These are phyloP conservation scores for Nephrotoma guestfalica DNA, from an alignment of 2,888 invertebrate genomes.

Conservation along the genomic window DNA sequence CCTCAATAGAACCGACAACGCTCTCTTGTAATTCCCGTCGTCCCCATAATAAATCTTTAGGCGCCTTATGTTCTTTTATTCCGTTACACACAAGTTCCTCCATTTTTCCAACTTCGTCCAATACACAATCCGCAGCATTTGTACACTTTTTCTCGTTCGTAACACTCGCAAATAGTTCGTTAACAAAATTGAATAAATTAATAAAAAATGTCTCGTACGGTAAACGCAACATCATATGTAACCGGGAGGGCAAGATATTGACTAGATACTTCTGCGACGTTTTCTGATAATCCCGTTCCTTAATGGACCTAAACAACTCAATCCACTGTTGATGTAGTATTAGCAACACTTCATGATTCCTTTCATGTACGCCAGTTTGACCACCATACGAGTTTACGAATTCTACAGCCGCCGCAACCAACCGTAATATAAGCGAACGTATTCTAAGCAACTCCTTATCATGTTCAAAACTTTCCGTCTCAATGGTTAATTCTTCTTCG, in stretches of 20 bases:
- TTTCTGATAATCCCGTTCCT: conserved; percentile 23
- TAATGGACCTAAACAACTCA: conserved; percentile 24
- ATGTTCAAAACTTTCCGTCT: conserved; percentile 27
- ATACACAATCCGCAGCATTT: conserved; percentile 20
- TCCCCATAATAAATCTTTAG: conserved; percentile 32
- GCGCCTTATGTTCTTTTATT: conserved; percentile 29
- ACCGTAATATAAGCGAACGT: conserved; percentile 25
- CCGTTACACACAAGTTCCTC: conserved; percentile 23
- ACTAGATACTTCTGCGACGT: conserved; percentile 29
- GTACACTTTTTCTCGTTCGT: conserved; percentile 16
- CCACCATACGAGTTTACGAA: not conserved
- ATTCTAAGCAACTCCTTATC: conserved; percentile 27
- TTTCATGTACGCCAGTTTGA: not conserved
- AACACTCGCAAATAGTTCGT: conserved; percentile 22
- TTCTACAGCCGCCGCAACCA: conserved; percentile 18
- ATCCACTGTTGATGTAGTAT: conserved; percentile 25
- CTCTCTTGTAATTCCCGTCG: conserved; percentile 38
- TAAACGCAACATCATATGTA: conserved; percentile 26
- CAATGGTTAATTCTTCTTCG: not conserved
- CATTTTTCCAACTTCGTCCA: conserved; percentile 20
- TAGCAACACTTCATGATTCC: conserved; percentile 21
- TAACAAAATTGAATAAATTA: conserved; percentile 25
- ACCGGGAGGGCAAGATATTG: conserved; percentile 30
- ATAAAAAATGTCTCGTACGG: conserved; percentile 30
- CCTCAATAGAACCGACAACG: conserved; percentile 47